Base-by-base conservation (phyloP, 2,888 invertebrate species). In the Orthonevra nobilis region DNA sequence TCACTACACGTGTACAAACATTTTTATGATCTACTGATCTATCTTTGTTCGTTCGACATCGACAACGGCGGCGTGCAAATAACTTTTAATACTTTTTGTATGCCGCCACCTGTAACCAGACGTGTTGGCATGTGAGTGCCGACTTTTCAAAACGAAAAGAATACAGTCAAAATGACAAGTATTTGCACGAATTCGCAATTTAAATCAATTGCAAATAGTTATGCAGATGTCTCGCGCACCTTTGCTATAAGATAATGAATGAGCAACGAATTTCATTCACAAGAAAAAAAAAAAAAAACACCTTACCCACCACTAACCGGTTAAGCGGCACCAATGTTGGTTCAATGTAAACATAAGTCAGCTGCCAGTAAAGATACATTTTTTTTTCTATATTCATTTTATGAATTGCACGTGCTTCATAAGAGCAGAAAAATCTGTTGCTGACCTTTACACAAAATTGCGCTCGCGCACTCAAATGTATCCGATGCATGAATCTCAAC, bases 401-500 rank as follows among this genome's bases (percentile, higher is more conserved):
- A 5, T 28, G 17, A 19, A 30, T 68, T 63, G 58, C 50, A 69
- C 42, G 63, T 58, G 75, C 40, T 50, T 23, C 42, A 64, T n/a
- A 17, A 38, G 9, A 23, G 15, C 5, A 19, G 7, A 17, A 58
- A 19, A 38, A 26, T 26, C 19, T 50, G 56, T 60, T 48, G 75
- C 52, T 66, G 72, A 72, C 72, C 77, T 72, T 66, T 66, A 46
- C 5, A 10, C 19, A 20, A 7, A 20, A 34, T 1, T 2, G 2
- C 6, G 28, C 48, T 19, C 60, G 46, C 60, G 60, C 44, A 60
- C 46, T 60, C 48, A 38, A 68, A 63, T 79, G 79, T 73, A 38
- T 79, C 73, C 34, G 66, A 73, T 54, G 79, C 73, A 79, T 79
- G 79, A 66, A 68, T 73, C 79, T 68, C 73, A 79, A 73, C 79